These are phyloP conservation scores for Hylaeus volcanicus DNA, from an alignment of 1,140 invertebrate genomes.

Conservation along the genomic window DNA sequence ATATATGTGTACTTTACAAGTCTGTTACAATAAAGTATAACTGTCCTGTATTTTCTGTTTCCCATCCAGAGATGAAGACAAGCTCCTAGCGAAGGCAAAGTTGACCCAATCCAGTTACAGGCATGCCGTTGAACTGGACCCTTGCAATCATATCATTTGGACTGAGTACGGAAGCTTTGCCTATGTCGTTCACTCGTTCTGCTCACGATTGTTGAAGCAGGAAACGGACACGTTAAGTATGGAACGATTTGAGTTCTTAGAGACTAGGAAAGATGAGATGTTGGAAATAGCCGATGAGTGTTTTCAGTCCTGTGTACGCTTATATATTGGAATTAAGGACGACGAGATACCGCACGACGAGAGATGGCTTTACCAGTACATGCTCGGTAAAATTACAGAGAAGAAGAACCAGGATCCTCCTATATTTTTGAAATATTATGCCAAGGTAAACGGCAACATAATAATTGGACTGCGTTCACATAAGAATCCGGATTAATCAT, in stretches of 20 bases:
- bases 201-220: conserved; percentile 90
- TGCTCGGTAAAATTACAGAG: conserved; percentile 95
- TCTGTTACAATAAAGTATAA: no score
- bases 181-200: conserved; percentile 93
- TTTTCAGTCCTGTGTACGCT: conserved; percentile 87
- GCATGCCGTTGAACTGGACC: conserved; percentile 87
- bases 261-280: conserved; percentile 89
- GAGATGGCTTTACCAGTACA: conserved; percentile 94
- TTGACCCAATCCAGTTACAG: conserved; percentile 89
- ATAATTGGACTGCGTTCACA: neutral
- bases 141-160: conserved; percentile 88
- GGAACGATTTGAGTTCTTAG: conserved; percentile 88
- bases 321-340: conserved; percentile 78
- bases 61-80: conserved; percentile 83
- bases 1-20: no score
- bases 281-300: conserved; percentile 87
- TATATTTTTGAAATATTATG: conserved; percentile 90
- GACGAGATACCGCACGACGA: conserved; percentile 85
- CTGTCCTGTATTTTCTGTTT: no score
- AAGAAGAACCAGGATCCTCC: conserved; percentile 88
- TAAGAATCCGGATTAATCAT: neutral
- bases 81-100: conserved; percentile 87
- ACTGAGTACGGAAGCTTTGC: conserved; percentile 94
- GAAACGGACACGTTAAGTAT: conserved; percentile 88
- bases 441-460: conserved; percentile 80